Base-by-base conservation (phyloP, 2,113 vertebrate genomes). In the Rhea americana region DNA sequence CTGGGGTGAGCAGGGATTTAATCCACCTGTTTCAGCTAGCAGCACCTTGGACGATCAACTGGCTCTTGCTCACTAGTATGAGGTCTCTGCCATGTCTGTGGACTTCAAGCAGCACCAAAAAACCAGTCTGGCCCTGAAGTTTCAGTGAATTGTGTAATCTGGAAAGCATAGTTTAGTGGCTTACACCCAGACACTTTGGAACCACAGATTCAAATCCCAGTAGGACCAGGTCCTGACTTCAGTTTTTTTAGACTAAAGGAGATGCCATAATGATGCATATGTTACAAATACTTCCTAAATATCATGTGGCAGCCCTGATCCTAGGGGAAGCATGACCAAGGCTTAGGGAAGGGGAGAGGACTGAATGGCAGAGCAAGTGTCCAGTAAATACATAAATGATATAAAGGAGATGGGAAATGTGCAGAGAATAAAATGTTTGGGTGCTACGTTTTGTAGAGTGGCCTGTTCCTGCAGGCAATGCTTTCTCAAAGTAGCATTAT, bases 31-130 rank as follows among this genome's bases (percentile, higher is more conserved):
- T 94, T 82, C 0, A 0, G 88, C 43, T 30, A 67, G 62, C 39
- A 94, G 67, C 58, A 94, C 90, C 93, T 93, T 67, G 63, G 80
- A 79, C 75, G n/a, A 62, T 79, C 85, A 96, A n/a, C n/a, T 90
- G 77, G 39, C 76, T 30, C 48, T 53, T 86, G 83, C 47, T 71
- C 32, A 78, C 51, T 18, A 84, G 39, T 62, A 63, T 0, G 3
- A 94, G 81, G 81, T 89, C 90, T 70, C 35, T 8, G 1, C 50
- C 1, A 0, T 58, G 51, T 51, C 77, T 94, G n/a, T 39, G 61
- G 67, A 75, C 66, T 77, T 85, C 43, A 35, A 59, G 22, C 59
- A 58, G 55, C 5, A 4, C 20, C 76, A 71, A 67, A 82, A 89
- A 95, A 92, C 91, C 90, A 90, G 55, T 35, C 62, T 62, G 39